Base-by-base conservation (phyloP, 2,888 invertebrate genomes). In the Tachina grossa region DNA sequence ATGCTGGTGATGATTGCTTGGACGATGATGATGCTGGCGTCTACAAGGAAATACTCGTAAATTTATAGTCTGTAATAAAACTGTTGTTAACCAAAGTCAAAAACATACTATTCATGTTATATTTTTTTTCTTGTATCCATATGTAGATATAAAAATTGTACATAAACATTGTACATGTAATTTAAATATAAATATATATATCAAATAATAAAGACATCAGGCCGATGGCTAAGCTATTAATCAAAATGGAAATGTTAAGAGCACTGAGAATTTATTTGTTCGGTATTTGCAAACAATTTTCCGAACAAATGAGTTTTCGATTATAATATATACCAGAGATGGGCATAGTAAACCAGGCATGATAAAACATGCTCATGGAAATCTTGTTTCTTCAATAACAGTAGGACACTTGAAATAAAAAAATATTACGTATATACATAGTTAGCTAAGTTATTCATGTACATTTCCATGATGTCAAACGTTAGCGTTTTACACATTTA, bases 201-300 rank as follows among this genome's bases (percentile, higher is more conserved):
- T n/a, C n/a, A n/a, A n/a, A n/a, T n/a, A n/a, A n/a, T 31, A 31
- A 31, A 31, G 31, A 31, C 31, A 31, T 31, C 6, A 31, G 71
- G 55, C 22, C 71, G 45, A 57, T 71, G 22, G 14, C 55, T 45
- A 45, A 45, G 8, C 71, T 31, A 71, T 71, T 57, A 71, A 71
- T 71, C 71, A 71, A 71, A 57, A 45, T 14, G 14, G 31, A n/a
- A 22, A 51, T 68, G 49, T 39, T 39, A n/a, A n/a, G 6, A 51
- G 47, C 6, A 31, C 11, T 41, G 16, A 43, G 9, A 43, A 16
- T 11, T 13, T 19, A 43, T 43, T 41, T 51, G n/a, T 53, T 69
- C 19, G 19, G 41, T 19, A 13, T 53, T 53, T 16, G 16, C 9
- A 22, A 16, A 57, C 22, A 71, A 71, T 57, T 22, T 45, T 43